phyloP scores from a whole-genome alignment of 2,113 vertebrate species.

The Rhombomys opimus region DNA sequence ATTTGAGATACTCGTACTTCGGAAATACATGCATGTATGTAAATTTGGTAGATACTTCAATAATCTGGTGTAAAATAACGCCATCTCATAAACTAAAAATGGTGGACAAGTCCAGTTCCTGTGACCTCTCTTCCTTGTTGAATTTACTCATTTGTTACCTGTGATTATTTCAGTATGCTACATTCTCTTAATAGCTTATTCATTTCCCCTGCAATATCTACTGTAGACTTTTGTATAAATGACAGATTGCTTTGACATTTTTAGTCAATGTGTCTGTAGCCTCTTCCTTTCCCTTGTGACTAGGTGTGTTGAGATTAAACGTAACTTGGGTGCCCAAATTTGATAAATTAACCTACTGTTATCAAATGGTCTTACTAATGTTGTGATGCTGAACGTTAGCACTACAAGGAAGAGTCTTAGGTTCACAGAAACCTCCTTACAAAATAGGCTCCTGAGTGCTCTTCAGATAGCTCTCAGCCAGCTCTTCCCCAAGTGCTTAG shows the following conservation, averaged over 20 bases:
- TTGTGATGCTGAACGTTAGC: background rate
- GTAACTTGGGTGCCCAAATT: background rate
- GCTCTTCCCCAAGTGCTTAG: background rate
- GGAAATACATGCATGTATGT: slow-evolving; percentile 23
- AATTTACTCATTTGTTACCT: slow-evolving; percentile 43
- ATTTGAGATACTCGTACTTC: slow-evolving; percentile 38
- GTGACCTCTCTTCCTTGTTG: slow-evolving; percentile 17
- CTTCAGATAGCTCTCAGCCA: slow-evolving; percentile 34
- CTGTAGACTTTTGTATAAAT: slow-evolving; percentile 17
- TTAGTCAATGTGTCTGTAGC: slow-evolving; percentile 36
- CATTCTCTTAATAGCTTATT: slow-evolving; percentile 39
- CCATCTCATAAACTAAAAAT: slow-evolving; percentile 45
- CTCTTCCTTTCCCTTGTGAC: background rate
- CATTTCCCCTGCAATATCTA: slow-evolving; percentile 42
- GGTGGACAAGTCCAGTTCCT: slow-evolving; percentile 8
- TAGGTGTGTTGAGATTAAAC: slow-evolving; percentile 56
- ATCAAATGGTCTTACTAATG: slow-evolving; percentile 31
- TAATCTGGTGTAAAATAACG: background rate
- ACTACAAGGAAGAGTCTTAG: background rate
- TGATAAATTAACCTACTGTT: background rate
- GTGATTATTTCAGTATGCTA: slow-evolving; percentile 45
- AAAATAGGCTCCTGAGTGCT: slow-evolving; percentile 24
- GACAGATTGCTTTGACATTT: slow-evolving; percentile 49
- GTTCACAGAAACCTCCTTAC: slow-evolving; percentile 3
- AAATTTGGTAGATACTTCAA: slow-evolving; percentile 6